Evolutionary conservation across 53 echinoderm and acorn worm species (phyloP).

Genomic region (Crossaster papposus): DNA sequence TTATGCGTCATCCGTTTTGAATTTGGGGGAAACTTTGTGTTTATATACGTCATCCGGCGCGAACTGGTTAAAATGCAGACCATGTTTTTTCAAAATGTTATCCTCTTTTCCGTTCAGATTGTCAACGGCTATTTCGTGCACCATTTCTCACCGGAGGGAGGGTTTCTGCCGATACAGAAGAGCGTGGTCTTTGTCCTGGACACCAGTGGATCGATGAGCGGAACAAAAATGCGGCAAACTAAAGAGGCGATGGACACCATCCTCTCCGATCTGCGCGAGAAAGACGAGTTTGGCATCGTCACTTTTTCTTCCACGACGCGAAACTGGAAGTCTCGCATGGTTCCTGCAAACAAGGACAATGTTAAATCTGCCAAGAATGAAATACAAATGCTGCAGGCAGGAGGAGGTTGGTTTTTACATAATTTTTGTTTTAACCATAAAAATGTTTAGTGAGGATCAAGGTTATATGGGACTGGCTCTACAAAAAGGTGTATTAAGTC

Average conservation of each 20-base stretch:
- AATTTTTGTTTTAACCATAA: neutral
- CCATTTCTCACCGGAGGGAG: constrained; percentile 61
- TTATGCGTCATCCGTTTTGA: no score
- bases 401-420: constrained; percentile 16
- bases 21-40: no score
- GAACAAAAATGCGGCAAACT: constrained; percentile 69
- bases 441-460: neutral
- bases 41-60: no score
- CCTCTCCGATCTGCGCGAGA: constrained; percentile 61
- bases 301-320: constrained; percentile 31
- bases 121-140: constrained; percentile 93
- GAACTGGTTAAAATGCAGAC: neutral
- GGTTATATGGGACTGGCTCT: no score
- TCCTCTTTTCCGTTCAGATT: constrained; percentile 50
- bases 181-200: constrained; percentile 81
- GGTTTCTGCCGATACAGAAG: constrained; percentile 63
- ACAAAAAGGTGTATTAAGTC: no score
- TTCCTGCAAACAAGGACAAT: constrained; percentile 19
- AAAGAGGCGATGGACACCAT: constrained; percentile 75
- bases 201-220: constrained; percentile 80
- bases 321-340: constrained; percentile 21
- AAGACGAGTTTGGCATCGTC: constrained; percentile 53
- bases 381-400: constrained; percentile 2
- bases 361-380: constrained; percentile 13
- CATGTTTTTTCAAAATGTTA: neutral